phyloP scores from a whole-genome alignment of 2,888 invertebrate genomes.

The Dilophus febrilis region DNA sequence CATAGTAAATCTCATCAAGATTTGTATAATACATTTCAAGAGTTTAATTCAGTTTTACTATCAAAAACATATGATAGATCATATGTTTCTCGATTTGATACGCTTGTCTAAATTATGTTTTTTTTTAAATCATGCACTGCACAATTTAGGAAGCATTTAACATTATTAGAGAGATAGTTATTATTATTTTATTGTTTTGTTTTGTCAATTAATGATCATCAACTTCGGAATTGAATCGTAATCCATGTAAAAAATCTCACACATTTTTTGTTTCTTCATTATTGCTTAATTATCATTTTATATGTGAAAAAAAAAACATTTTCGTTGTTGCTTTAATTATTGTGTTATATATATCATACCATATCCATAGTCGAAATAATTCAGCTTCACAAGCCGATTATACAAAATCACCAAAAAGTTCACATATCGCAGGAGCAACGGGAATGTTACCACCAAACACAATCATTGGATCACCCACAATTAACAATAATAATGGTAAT shows the following conservation, averaged over 20 bases:
- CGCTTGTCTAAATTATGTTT: conserved; percentile 5
- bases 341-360: no score
- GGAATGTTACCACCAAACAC: conserved; percentile 19
- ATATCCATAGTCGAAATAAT: conserved; percentile 41
- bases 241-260: neutral
- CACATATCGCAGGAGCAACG: conserved; percentile 15
- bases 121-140: no score
- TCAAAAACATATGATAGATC: neutral
- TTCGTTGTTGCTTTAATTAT: no score
- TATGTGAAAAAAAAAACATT: no score
- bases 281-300: conserved; percentile 11
- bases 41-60: neutral
- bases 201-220: neutral
- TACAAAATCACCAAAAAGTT: conserved; percentile 30
- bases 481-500: no score
- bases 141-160: no score
- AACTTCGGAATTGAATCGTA: neutral
- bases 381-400: conserved; percentile 45
- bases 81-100: conserved; percentile 5
- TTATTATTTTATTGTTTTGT: conserved; percentile 1
- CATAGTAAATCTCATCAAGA: conserved; percentile 3
- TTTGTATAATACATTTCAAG: conserved; percentile 4
- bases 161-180: no score
- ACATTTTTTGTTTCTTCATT: conserved; percentile 2
- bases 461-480: conserved; percentile 20